phyloP scores from a whole-genome alignment of 1,140 invertebrate species.

The Bombyx mandarina region DNA sequence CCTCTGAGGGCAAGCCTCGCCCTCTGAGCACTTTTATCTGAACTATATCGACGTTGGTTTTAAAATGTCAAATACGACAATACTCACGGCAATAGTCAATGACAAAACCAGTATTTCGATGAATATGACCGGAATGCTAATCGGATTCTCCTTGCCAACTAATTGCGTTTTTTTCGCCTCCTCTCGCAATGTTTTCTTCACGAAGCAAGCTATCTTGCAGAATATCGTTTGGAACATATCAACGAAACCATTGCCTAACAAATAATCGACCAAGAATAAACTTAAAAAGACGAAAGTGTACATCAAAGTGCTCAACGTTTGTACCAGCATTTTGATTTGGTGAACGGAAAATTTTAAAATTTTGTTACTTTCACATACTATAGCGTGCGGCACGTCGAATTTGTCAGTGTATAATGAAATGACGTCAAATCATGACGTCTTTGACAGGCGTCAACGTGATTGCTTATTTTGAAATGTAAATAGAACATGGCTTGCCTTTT shows the following conservation, averaged over 20 bases:
- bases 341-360: constrained; percentile 4
- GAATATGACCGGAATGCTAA: constrained; percentile 31
- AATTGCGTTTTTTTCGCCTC: constrained; percentile 22
- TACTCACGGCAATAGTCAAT: constrained; percentile 35
- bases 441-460: neutral
- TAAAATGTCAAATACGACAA: neutral
- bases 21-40: too few species aligned
- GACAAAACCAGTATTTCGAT: constrained; percentile 35
- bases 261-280: constrained; percentile 36
- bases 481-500: too few species aligned
- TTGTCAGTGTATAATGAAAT: neutral
- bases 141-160: constrained; percentile 15
- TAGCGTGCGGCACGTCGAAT: constrained; percentile 4
- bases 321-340: constrained; percentile 26
- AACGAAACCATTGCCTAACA: constrained; percentile 43
- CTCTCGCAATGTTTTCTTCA: constrained; percentile 27
- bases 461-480: too few species aligned
- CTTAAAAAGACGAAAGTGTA: constrained; percentile 28
- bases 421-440: neutral
- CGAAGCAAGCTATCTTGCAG: constrained; percentile 33
- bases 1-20: too few species aligned
- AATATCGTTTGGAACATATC: constrained; percentile 24
- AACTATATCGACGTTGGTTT: too few species aligned
- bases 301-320: constrained; percentile 16
- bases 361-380: constrained; percentile 6